phyloP scores from a whole-genome alignment of 2,797 vertebrate genomes.

The Babyrousa celebensis region DNA sequence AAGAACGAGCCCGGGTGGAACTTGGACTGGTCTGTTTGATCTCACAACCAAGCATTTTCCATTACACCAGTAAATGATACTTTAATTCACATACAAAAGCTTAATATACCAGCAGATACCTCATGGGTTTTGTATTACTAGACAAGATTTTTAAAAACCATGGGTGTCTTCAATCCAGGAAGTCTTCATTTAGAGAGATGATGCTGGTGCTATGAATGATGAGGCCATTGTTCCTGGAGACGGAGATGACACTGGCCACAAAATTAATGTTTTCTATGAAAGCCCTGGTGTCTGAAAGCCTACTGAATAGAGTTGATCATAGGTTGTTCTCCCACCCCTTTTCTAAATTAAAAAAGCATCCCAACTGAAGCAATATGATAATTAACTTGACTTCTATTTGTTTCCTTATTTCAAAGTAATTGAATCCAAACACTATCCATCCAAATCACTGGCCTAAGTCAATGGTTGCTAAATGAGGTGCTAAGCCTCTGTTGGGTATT shows the following conservation, averaged over 20 bases:
- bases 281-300: conserved; percentile 38
- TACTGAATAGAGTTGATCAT: conserved; percentile 30
- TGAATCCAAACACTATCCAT: conserved; percentile 80
- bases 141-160: conserved; percentile 8
- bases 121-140: background rate
- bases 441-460: conserved; percentile 81
- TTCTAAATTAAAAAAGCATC: conserved; percentile 76
- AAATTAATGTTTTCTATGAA: conserved; percentile 29
- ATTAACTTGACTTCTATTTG: conserved; percentile 82
- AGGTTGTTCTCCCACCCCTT: conserved; percentile 31
- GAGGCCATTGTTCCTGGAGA: conserved; percentile 36
- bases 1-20: background rate
- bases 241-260: conserved; percentile 15
- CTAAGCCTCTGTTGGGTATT: conserved; percentile 74
- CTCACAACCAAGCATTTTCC: background rate
- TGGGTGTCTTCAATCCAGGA: background rate
- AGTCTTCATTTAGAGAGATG: background rate
- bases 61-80: background rate
- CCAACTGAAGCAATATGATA: conserved; percentile 73
- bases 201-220: background rate
- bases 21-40: background rate
- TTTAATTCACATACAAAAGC: background rate
- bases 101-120: background rate
- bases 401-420: conserved; percentile 83
- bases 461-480: conserved; percentile 83